Evolutionary conservation across 2,113 vertebrate genomes (phyloP).

Genomic region (Verasper variegatus): DNA sequence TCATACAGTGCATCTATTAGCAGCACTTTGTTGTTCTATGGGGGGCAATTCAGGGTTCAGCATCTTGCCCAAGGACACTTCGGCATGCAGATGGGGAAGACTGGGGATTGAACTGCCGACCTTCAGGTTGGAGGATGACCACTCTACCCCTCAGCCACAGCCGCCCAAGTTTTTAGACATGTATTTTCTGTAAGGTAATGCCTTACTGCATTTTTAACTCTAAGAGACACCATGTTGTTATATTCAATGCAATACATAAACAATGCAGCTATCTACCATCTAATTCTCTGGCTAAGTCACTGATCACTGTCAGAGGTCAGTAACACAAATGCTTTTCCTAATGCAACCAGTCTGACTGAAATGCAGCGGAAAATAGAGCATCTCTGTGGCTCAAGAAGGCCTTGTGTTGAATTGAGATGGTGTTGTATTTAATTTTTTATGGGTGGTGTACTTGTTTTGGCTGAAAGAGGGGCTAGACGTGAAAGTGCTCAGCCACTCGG

Average conservation of each 20-base stretch:
- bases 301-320: conserved; percentile 19
- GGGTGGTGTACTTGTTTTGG: conserved; percentile 71
- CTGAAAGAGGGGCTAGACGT: conserved; percentile 65
- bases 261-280: conserved; percentile 10
- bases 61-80: no score
- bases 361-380: conserved; percentile 30
- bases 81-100: no score
- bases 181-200: neutral
- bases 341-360: conserved; percentile 21
- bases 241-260: neutral
- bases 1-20: no score
- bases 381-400: conserved; percentile 51
- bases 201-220: no score
- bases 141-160: no score
- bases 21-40: no score
- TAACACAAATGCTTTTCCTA: conserved; percentile 35
- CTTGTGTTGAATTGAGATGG: conserved; percentile 39
- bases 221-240: neutral
- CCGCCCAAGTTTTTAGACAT: conserved; percentile 16
- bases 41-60: no score
- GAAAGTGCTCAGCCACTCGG: conserved; percentile 70
- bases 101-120: no score
- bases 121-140: no score
- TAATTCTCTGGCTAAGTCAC: conserved; percentile 19
- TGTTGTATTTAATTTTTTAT: conserved; percentile 77